These are phyloP conservation scores for Phacellophora camtschatica DNA, from an alignment of 30 jellyfish, hydroid and myxozoan genomes.

Conservation along the genomic window DNA sequence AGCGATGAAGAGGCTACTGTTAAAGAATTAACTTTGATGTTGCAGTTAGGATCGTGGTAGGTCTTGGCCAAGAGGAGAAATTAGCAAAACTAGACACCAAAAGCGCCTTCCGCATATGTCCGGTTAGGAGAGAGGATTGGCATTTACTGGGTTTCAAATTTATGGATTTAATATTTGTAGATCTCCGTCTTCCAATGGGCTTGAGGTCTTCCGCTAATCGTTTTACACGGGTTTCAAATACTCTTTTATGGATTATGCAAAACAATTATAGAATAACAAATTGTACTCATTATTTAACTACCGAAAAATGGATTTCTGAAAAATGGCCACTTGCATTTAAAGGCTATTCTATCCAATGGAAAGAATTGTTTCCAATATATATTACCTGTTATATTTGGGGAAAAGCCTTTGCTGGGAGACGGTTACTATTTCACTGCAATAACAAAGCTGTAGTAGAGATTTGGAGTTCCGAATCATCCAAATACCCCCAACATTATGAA, in stretches of 20 bases:
- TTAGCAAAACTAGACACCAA: no score
- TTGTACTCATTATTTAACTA: background rate
- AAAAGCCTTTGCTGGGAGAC: background rate
- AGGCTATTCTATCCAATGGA: background rate
- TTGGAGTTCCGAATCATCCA: background rate
- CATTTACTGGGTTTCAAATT: no score
- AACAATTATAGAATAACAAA: background rate
- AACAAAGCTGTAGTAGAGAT: background rate
- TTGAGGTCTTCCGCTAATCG: background rate
- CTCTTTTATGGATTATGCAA: background rate
- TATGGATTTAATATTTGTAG: no score
- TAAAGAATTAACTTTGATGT: no score
- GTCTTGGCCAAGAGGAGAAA: no score
- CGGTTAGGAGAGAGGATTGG: no score
- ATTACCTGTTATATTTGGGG: background rate
- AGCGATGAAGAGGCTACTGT: no score
- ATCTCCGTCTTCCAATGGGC: background rate
- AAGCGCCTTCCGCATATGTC: no score
- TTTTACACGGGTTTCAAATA: background rate
- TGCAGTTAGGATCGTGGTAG: no score
- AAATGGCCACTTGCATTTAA: no score
- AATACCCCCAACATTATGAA: background rate
- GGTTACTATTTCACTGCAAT: background rate
- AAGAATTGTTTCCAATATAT: background rate
- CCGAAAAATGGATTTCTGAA: no score